Evolutionary conservation across 2,797 vertebrate species (phyloP).

Genomic region (Benthosema pterotum): DNA sequence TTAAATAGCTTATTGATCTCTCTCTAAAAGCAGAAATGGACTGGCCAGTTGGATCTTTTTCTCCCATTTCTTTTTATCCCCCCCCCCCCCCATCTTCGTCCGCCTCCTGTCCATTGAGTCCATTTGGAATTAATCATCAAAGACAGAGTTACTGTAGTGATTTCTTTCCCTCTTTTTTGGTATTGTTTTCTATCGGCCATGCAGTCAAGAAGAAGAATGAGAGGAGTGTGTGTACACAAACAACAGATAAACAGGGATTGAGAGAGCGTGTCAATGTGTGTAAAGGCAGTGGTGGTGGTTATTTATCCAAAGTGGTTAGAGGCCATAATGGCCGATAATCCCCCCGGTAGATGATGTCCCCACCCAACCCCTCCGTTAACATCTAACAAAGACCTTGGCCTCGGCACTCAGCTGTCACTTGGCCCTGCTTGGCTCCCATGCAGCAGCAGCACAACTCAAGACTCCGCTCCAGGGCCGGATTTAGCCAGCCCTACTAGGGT

Average conservation of each 20-base stretch:
- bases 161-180: slow-evolving; percentile 7
- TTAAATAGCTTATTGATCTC: slow-evolving; percentile 79
- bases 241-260: slow-evolving; percentile 46
- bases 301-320: slow-evolving; percentile 62
- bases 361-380: slow-evolving; percentile 47
- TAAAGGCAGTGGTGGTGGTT: slow-evolving; percentile 41
- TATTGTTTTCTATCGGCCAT: slow-evolving; percentile 55
- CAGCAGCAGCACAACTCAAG: slow-evolving; percentile 47
- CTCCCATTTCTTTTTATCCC: slow-evolving; percentile 6
- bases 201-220: neutral
- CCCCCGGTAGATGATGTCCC: slow-evolving; percentile 58
- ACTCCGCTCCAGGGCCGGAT: too few species aligned
- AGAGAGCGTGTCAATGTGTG: slow-evolving; percentile 36
- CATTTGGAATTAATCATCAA: slow-evolving; percentile 50
- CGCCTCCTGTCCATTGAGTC: slow-evolving; percentile 32
- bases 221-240: slow-evolving; percentile 37
- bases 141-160: slow-evolving; percentile 49
- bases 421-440: slow-evolving; percentile 57
- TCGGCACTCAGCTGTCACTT: slow-evolving; percentile 67
- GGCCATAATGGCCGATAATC: slow-evolving; percentile 70
- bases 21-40: slow-evolving; percentile 54
- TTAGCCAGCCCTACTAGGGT: too few species aligned
- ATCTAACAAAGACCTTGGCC: slow-evolving; percentile 70
- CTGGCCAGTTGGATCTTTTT: slow-evolving; percentile 27
- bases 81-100: slow-evolving; percentile 37